These are phyloP conservation scores for Emydocephalus ijimae DNA, from an alignment of 2,113 vertebrate genomes.

Conservation along the genomic window DNA sequence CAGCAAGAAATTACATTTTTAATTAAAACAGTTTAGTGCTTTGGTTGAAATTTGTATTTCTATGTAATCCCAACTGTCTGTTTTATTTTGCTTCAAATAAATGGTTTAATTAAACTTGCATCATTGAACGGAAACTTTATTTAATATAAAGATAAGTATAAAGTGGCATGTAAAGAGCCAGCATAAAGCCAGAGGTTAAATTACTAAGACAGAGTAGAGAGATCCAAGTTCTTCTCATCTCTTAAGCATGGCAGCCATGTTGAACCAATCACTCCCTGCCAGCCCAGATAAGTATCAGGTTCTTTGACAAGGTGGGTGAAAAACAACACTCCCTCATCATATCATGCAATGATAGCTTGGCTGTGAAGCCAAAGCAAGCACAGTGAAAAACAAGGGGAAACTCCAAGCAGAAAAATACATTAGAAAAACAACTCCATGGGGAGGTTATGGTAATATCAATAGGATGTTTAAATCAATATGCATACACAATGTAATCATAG, in stretches of 20 bases:
- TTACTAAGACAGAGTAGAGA: not conserved
- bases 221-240: not conserved
- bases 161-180: not conserved
- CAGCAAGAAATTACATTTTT: conserved; percentile 63
- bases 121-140: conserved; percentile 39
- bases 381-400: not conserved
- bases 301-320: not conserved
- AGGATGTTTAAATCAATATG: not conserved
- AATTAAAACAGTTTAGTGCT: conserved; percentile 57
- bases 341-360: not conserved
- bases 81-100: conserved; percentile 77
- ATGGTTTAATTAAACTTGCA: conserved; percentile 71
- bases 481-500: not conserved
- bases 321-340: not conserved
- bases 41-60: conserved; percentile 69
- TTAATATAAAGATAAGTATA: conserved; percentile 16
- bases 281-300: not conserved
- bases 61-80: conserved; percentile 72
- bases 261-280: not conserved
- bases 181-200: not conserved
- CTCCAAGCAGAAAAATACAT: not conserved
- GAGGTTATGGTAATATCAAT: not conserved
- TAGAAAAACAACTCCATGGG: not conserved
- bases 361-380: not conserved
- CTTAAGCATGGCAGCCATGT: not conserved